Evolutionary conservation across 2,888 invertebrate genomes (phyloP).

Genomic region (Trachelus tabidus): DNA sequence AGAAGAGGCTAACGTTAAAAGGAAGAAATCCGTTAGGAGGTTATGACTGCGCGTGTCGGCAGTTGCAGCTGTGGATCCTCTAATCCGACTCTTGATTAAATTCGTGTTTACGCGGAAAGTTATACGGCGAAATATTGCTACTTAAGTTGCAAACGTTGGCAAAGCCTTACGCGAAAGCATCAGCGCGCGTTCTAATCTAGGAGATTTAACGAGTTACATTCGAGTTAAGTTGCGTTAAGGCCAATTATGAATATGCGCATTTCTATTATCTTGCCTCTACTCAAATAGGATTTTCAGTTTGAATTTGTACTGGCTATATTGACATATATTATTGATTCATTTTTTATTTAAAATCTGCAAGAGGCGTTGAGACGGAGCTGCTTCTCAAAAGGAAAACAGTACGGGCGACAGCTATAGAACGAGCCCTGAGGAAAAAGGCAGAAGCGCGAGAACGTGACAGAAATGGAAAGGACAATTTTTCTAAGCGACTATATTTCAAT

Average conservation of each 20-base stretch:
- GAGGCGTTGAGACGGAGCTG: no score
- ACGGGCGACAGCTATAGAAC: neutral
- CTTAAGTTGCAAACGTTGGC: slow-evolving; percentile 15
- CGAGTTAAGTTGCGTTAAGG: no score
- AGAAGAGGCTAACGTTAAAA: no score
- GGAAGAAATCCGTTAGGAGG: no score
- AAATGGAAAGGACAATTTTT: slow-evolving; percentile 18
- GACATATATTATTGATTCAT: no score
- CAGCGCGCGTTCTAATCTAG: slow-evolving; percentile 11
- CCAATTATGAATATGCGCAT: no score
- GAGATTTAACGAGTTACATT: slow-evolving; percentile 8
- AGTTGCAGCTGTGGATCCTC: neutral
- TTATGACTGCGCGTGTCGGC: no score
- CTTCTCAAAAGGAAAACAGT: no score
- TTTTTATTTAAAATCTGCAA: no score
- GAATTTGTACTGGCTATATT: neutral
- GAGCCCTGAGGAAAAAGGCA: neutral
- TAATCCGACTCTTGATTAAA: slow-evolving; percentile 18
- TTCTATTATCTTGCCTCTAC: no score
- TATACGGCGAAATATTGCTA: slow-evolving; percentile 15
- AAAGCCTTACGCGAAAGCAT: neutral
- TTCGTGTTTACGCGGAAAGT: slow-evolving; percentile 17
- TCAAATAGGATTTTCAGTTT: neutral
- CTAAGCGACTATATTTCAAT: slow-evolving; percentile 18
- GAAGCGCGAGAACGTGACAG: slow-evolving; percentile 13